phyloP scores from a whole-genome alignment of 2,797 vertebrate species.

The Lutjanus argentimaculatus region DNA sequence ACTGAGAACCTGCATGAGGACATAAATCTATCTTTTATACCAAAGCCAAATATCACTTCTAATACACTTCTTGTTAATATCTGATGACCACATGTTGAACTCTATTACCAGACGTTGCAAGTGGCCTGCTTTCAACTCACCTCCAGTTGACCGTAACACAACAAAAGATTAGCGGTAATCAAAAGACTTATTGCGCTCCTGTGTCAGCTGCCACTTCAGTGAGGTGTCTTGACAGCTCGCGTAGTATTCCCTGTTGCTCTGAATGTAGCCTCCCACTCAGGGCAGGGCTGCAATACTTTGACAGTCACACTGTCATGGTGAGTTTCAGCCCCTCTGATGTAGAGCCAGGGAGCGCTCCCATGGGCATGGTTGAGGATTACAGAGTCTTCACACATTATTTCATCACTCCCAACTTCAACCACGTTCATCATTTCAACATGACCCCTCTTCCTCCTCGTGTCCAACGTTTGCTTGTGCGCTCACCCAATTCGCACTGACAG shows the following conservation, averaged over 20 bases:
- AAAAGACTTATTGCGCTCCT: slow-evolving; percentile 26
- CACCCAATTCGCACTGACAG: slow-evolving; percentile 49
- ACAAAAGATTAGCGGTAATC: slow-evolving; percentile 50
- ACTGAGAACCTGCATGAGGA: neutral
- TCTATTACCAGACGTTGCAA: slow-evolving; percentile 39
- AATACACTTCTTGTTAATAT: slow-evolving; percentile 26
- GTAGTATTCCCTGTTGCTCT: slow-evolving; percentile 45
- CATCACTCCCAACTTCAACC: slow-evolving; percentile 74
- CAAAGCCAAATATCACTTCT: slow-evolving; percentile 30
- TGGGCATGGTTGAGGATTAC: slow-evolving; percentile 69
- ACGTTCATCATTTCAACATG: slow-evolving; percentile 63
- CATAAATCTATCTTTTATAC: neutral
- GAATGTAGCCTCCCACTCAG: slow-evolving; percentile 58
- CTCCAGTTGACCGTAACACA: slow-evolving; percentile 49
- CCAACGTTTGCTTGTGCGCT: slow-evolving; percentile 18
- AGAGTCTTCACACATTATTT: slow-evolving; percentile 75
- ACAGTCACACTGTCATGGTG: slow-evolving; percentile 67
- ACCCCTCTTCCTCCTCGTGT: slow-evolving; percentile 51
- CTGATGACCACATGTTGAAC: slow-evolving; percentile 36
- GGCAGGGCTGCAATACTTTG: slow-evolving; percentile 52
- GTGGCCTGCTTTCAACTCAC: slow-evolving; percentile 38
- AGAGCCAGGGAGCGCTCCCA: slow-evolving; percentile 57
- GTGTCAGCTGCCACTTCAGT: slow-evolving; percentile 45
- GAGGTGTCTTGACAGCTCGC: slow-evolving; percentile 51
- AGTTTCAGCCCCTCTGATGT: slow-evolving; percentile 73